phyloP scores from a whole-genome alignment of 2,888 invertebrate genomes.

The Xanthorhoe spadicearia region DNA sequence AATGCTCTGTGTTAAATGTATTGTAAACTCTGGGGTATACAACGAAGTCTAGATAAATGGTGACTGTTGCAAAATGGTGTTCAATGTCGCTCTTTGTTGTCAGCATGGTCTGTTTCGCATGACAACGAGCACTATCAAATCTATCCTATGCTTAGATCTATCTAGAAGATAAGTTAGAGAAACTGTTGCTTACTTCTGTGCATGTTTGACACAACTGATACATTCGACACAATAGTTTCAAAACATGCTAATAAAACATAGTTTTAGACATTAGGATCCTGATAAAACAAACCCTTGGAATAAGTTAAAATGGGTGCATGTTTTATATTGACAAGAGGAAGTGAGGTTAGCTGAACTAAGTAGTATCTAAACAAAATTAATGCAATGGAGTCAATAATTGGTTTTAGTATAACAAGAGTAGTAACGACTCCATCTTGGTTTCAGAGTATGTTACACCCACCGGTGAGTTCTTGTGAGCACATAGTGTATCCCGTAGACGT shows the following conservation, averaged over 20 bases:
- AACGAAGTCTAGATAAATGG: constrained; percentile 20
- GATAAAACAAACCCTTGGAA: constrained; percentile 5
- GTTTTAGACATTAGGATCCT: constrained; percentile 1
- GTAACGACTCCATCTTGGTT: constrained; percentile 84
- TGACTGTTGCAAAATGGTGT: constrained; percentile 34
- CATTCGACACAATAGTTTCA: constrained; percentile 22
- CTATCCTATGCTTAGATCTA: constrained; percentile 42
- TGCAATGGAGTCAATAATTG: constrained; percentile 79
- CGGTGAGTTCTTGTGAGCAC: constrained; percentile 82
- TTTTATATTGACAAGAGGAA: constrained; percentile 10
- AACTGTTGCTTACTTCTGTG: constrained; percentile 41
- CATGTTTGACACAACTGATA: constrained; percentile 40
- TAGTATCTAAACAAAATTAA: constrained; percentile 62
- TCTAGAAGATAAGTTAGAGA: constrained; percentile 41
- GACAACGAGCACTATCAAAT: constrained; percentile 63
- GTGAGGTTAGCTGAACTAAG: constrained; percentile 31
- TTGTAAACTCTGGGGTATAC: background rate
- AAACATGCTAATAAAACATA: constrained; percentile 5
- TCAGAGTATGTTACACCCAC: constrained; percentile 85
- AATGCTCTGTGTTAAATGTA: constrained; percentile 27
- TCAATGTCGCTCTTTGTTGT: constrained; percentile 72
- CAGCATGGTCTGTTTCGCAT: constrained; percentile 76
- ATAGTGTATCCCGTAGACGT: constrained; percentile 51
- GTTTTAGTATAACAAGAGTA: constrained; percentile 71
- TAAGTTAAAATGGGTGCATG: constrained; percentile 9